phyloP scores from a whole-genome alignment of 2,113 vertebrate species.

The Elephas maximus region DNA sequence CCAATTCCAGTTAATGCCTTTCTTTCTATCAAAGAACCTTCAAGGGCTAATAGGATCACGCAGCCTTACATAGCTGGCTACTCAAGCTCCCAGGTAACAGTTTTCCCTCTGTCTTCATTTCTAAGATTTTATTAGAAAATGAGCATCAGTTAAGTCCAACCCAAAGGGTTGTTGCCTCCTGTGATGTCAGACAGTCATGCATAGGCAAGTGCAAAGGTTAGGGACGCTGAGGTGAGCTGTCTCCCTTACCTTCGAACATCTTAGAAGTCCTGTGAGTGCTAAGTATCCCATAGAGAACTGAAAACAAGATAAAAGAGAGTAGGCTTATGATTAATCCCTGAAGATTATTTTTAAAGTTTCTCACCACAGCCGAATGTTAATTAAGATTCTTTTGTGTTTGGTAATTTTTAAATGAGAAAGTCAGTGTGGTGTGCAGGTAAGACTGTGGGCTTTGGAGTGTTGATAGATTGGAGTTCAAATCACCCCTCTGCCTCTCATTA shows the following conservation, averaged over 20 bases:
- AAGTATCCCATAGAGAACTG: constrained; percentile 4
- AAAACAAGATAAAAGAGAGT: not conserved
- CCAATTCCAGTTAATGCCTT: not conserved
- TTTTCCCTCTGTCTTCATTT: not conserved
- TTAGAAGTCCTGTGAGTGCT: constrained; percentile 11
- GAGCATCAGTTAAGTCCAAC: constrained; percentile 20
- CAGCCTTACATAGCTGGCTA: not conserved
- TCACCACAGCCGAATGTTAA: not conserved
- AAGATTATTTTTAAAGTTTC: constrained; percentile 52
- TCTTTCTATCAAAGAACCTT: not conserved
- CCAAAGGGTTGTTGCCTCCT: not conserved
- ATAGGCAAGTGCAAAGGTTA: not conserved
- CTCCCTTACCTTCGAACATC: not conserved
- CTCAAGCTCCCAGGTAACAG: not conserved
- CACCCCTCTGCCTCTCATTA: not conserved
- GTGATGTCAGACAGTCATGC: not conserved
- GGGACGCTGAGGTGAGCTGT: not conserved
- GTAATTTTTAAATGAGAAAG: not conserved
- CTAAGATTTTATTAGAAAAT: constrained; percentile 50
- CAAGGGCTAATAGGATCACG: not conserved
- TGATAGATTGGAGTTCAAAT: not conserved
- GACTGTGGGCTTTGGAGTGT: not conserved
- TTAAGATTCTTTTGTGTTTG: constrained; percentile 14
- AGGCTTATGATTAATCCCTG: not conserved
- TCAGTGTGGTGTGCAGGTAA: not conserved